Evolutionary conservation across 2,888 invertebrate genomes (phyloP), one percentile per base, ranked within the genome.

Genomic region (Eucriotettix oculatus): DNA sequence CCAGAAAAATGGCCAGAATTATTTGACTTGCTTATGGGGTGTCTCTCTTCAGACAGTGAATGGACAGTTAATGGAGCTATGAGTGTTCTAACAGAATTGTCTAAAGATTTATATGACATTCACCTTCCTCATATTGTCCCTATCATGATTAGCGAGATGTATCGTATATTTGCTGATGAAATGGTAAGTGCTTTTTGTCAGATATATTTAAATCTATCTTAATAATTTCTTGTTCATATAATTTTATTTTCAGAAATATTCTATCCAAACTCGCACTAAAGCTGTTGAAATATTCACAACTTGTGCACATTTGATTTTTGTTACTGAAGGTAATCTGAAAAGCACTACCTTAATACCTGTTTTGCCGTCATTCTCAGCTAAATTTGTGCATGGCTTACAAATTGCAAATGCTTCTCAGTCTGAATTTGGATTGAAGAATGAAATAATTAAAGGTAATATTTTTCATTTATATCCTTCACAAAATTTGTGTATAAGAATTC

Each of bases 1-100:
- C 86, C 86, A 0, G 80, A 82, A 62, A 76, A 79, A 58, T 87
- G 86, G 86, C 79, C 83, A 0, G 80, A 82, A 59, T 71, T 87
- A 2, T 85, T 86, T 67, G 79, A 82, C 60, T 78, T 84, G 29
- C 76, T 87, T 52, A 80, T 86, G 64, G 78, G 76, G 58, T 82
- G 82, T 63, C 72, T 85, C 57, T 79, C 79, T 40, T 79, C 81
- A 59, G 78, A 78, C 64, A 78, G 76, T 64, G 75, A 80, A 64
- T 68, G 64, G 61, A 76, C 83, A 1, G 83, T 86, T 29, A 83
- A 85, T 70, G 86, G 86, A 11, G 82, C 85, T 10, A 85, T 86
- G 82, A 75, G 84, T 69, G 84, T 86, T 7, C 72, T 86, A 48
- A 78, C 81, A 66, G 86, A 86, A 68, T 83, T 86, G 64, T 79